A percentile compares a stretch with the other conserved stretches of the same genome.
Evolutionary conservation across 23 tunicate species (phyloP).

Genomic region (Trididemnum miniatum): DNA sequence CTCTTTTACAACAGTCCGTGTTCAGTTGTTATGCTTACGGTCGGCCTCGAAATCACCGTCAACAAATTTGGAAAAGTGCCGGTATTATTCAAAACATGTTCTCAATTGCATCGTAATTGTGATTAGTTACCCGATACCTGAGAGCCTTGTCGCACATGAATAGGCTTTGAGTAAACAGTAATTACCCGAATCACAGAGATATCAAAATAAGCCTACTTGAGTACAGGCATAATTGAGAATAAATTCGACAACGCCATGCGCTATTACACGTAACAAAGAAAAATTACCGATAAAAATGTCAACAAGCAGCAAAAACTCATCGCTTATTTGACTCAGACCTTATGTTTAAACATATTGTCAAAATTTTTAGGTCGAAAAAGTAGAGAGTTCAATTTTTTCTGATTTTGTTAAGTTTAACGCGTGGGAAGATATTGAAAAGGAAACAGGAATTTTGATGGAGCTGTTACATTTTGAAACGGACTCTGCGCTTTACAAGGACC

Average conservation of each 20-base stretch:
- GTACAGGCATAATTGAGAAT: neutral
- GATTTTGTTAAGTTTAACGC: neutral
- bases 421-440: slow-evolving; percentile 2
- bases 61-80: neutral
- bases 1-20: too few species aligned
- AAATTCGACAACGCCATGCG: neutral
- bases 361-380: too few species aligned
- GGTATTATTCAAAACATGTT: neutral
- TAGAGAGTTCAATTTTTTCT: too few species aligned
- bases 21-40: too few species aligned
- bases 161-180: neutral
- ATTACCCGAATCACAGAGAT: neutral
- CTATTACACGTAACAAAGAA: neutral
- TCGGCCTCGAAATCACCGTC: too few species aligned
- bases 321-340: neutral
- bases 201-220: slow-evolving; percentile 12
- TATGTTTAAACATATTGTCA: neutral
- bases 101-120: slow-evolving; percentile 2
- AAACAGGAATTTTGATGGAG: slow-evolving; percentile 4
- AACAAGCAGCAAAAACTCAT: neutral
- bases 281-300: neutral
- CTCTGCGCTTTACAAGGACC: neutral
- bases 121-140: slow-evolving; percentile 16
- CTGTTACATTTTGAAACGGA: neutral
- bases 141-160: neutral